Conservation (phyloP, 1,140 invertebrate genomes). For the Vanessa tameamea region DNA sequence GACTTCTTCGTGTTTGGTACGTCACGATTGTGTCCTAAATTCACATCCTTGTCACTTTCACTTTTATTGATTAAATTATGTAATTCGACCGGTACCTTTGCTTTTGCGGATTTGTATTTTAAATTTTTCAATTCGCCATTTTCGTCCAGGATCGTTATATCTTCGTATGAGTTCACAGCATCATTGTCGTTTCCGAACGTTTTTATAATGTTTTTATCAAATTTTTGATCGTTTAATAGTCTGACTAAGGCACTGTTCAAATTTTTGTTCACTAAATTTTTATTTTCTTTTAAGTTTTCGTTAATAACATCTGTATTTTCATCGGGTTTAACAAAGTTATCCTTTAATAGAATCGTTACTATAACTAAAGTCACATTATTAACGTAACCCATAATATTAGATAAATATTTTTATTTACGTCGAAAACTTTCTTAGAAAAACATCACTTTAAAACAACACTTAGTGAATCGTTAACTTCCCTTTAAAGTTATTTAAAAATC, state of each 20-base stretch:
- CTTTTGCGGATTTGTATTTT: slow-evolving; percentile 59
- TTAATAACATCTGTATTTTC: slow-evolving; percentile 31
- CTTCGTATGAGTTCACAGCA: slow-evolving; percentile 62
- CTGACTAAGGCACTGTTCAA: slow-evolving; percentile 43
- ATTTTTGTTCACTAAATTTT: slow-evolving; percentile 49
- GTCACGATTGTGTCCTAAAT: neutral
- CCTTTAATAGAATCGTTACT: neutral
- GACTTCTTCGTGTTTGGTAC: slow-evolving; percentile 37
- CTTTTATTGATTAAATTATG: slow-evolving; percentile 32
- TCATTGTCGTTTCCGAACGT: slow-evolving; percentile 50
- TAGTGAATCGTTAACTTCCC: too few relatives aligned
- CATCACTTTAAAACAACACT: neutral
- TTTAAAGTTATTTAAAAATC: neutral
- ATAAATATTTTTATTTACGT: neutral
- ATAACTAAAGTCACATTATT: neutral
- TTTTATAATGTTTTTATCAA: slow-evolving; percentile 51
- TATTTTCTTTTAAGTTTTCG: slow-evolving; percentile 39
- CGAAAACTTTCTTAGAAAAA: neutral
- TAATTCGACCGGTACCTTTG: slow-evolving; percentile 46
- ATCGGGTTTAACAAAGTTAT: slow-evolving; percentile 7
- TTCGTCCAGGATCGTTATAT: slow-evolving; percentile 64
- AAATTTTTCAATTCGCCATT: slow-evolving; percentile 64
- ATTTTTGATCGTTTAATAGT: slow-evolving; percentile 57
- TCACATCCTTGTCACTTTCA: slow-evolving; percentile 27
- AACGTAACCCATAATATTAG: neutral